Base-by-base conservation (phyloP, 2,113 vertebrate species). In the Menidia beryllina region DNA sequence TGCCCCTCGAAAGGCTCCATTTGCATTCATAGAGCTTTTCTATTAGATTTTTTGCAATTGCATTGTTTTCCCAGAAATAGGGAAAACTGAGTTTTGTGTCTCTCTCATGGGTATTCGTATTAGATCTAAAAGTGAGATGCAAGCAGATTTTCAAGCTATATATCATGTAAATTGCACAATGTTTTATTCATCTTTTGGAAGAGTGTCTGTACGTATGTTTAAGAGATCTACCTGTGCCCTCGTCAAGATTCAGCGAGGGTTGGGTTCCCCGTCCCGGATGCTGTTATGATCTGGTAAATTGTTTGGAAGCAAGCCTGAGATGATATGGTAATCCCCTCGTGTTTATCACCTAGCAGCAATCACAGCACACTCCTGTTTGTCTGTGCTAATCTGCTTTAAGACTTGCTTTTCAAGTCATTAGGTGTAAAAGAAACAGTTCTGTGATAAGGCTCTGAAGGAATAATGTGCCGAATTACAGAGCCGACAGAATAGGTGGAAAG, bases 21-120 rank as follows among this genome's bases (percentile, higher is more conserved):
- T 93, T 92, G 84, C 90, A 93, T 93, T 88, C 89, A 91, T 86
- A 88, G 86, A 83, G 89, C 82, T 90, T 92, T 91, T 93, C 79
- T 92, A 93, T 94, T 93, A 90, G 86, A 93, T 93, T 89, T 85
- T 80, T 57, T 54, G 61, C 80, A 80, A 81, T 86, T 82, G 70
- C 72, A 85, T 86, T 79, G 82, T 93, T 93, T 89, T 81, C 11
- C 56, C 26, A 13, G 77, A 86, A 86, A 85, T 64, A 66, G 78
- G 60, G 67, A 52, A 78, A 86, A 71, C 52, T 26, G 67, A 56
- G 75, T 83, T 80, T 75, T 69, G 51, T 38, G 76, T 58, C 64
- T 63, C 48, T 83, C 82, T 85, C 75, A 11, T 62, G 73, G 84
- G 84, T 68, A 82, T 89, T 89, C 68, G 69, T 88, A 85, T 90